Base-by-base conservation (phyloP, 2,888 invertebrate genomes). In the Cantharis nigra region DNA sequence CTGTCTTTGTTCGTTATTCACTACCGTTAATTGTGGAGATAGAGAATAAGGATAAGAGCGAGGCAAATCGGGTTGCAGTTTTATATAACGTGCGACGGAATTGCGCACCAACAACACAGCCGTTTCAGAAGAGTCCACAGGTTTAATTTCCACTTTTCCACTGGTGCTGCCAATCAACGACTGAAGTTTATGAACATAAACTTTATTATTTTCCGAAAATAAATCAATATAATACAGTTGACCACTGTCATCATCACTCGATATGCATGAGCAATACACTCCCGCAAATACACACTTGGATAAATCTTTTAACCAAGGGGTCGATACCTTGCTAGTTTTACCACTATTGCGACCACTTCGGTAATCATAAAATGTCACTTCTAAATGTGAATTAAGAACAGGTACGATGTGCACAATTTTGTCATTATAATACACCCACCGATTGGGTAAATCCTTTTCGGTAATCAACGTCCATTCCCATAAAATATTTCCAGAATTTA, bases 381-480 rank as follows among this genome's bases (percentile, higher is more conserved):
- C 94, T 5, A 94, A 85, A 82, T 93, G 93, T 0, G 92, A 92
- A 0, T 90, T 90, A 81, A 91, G 89, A 9, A 90, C 88, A 0
- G 93, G 92, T 69, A 92, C 86, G 81, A 93, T 89, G 84, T 93
- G 92, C 30, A 93, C 90, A 13, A 94, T 85, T 83, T 91, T 86
- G 9, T 90, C 90, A 72, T 91, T 90, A 72, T 90, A 89, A 75
- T 93, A 90, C 88, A 91, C 91, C 91, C 92, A 93, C 77, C 84
- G 81, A 69, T 91, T 89, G 0, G 91, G 90, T 13, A 77, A 69
- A 63, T 72, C 72, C 76, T 82, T 81, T 64, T 88, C 87, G 4
- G 83, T 81, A 70, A 82, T 79, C n/a, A 93, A 82, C 0, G 92
- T 92, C 96, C 96, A 96, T 87, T 96, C 95, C 90, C 92, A 94